Conservation (phyloP, 2,888 invertebrate genomes). For the Nemapogon koenigi region DNA sequence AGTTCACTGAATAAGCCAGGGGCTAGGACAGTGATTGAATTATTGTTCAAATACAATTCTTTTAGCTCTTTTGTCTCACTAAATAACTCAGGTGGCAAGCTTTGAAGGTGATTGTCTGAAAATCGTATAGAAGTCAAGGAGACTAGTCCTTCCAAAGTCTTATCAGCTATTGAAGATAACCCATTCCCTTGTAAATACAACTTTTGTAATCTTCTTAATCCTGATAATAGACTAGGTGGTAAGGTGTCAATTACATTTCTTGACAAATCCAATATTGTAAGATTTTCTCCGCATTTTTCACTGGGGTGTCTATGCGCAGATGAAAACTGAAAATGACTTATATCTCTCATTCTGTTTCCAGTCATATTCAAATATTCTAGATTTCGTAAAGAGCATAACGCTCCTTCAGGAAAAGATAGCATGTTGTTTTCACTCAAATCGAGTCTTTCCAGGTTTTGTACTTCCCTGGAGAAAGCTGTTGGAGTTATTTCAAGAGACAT, state of each 20-base stretch:
- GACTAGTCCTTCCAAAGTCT: constrained; percentile 77
- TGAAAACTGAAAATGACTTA: constrained; percentile 75
- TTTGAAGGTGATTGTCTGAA: constrained; percentile 80
- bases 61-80: constrained; percentile 78
- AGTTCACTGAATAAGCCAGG: constrained; percentile 81
- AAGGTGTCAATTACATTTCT: constrained; percentile 79
- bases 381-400: constrained; percentile 76
- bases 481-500: constrained; percentile 79
- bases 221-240: constrained; percentile 74
- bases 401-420: constrained; percentile 78
- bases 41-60: constrained; percentile 83
- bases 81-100: constrained; percentile 83
- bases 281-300: constrained; percentile 73
- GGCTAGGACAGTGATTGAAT: constrained; percentile 80
- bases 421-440: constrained; percentile 84
- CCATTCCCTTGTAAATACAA: constrained; percentile 80
- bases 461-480: constrained; percentile 76
- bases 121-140: constrained; percentile 77
- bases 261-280: constrained; percentile 76
- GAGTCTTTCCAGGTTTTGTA: constrained; percentile 73
- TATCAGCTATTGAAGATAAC: constrained; percentile 76
- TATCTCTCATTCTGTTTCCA: constrained; percentile 77
- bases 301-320: constrained; percentile 61
- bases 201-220: constrained; percentile 73
- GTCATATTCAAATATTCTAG: constrained; percentile 81